Base-by-base conservation (phyloP, 2,113 vertebrate species). In the Pangasianodon gigas region DNA sequence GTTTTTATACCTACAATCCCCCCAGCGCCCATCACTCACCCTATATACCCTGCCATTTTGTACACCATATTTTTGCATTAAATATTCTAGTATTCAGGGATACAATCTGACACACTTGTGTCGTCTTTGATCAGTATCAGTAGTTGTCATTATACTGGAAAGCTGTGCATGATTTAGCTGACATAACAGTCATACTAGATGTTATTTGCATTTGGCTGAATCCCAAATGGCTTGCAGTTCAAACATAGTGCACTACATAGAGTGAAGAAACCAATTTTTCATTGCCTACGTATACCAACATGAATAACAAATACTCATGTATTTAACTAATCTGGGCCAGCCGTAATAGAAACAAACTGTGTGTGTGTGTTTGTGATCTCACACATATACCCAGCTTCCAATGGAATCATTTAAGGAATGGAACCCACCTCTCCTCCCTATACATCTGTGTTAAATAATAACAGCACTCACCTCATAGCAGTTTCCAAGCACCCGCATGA, bases 401-500 rank as follows among this genome's bases (percentile, higher is more conserved):
- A 3, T 54, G 19, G 19, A 21, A 48, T 7, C 1, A 74, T 56
- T 13, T 8, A 6, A 77, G 14, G 18, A 80, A 48, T 81, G 62
- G 32, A 1, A 80, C 44, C 11, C 58, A 37, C 24, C 2, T 41
- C 77, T 60, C n/a, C 56, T 58, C 13, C 11, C 19, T 26, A 54
- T 37, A 75, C 13, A 54, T 87, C 32, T 11, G 51, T 56, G 37
- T 56, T 91, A 51, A 88, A 91, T 92, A 90, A 91, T 89, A 88
- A 90, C 93, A 90, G 90, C 77, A 89, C 88, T 92, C 82, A 90
- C 44, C 91, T 92, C 84, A 89, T 32, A 91, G 77, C 89, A 92
- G 92, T 92, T 92, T 93, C 94, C 93, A 87, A 92, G 87, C 41
- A 74, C 26, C 58, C 52, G 91, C 62, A 93, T 89, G 54, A 92